Evolutionary conservation across 2,113 vertebrate genomes (phyloP).

Genomic region (Hucho hucho): DNA sequence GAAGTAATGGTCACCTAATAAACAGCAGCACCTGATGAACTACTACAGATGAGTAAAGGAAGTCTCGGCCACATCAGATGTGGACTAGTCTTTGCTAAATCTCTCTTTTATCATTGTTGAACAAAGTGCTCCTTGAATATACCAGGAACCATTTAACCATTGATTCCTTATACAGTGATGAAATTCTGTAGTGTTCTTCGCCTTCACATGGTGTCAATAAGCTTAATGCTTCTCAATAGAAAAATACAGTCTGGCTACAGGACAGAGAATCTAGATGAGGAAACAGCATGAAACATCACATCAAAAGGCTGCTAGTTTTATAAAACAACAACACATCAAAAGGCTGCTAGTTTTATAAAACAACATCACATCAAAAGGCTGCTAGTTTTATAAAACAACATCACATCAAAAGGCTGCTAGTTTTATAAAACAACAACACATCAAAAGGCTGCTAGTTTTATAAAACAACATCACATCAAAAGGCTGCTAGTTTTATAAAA

Average conservation of each 20-base stretch:
- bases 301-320: no score
- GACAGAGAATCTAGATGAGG: neutral
- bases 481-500: no score
- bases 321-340: no score
- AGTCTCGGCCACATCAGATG: conserved; percentile 30
- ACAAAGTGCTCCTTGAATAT: conserved; percentile 5
- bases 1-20: neutral
- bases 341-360: no score
- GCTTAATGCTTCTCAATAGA: neutral
- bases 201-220: neutral
- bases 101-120: neutral
- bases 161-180: conserved; percentile 3
- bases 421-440: no score
- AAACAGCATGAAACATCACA: neutral
- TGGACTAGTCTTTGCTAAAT: conserved; percentile 28
- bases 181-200: neutral
- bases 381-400: no score
- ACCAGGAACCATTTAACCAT: conserved; percentile 12
- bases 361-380: no score
- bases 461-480: no score
- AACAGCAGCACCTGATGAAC: neutral
- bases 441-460: no score
- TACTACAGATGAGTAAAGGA: neutral
- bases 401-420: no score
- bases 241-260: conserved; percentile 14